Conservation (phyloP, 2,888 invertebrate species). For the Subacronicta megacephala region DNA sequence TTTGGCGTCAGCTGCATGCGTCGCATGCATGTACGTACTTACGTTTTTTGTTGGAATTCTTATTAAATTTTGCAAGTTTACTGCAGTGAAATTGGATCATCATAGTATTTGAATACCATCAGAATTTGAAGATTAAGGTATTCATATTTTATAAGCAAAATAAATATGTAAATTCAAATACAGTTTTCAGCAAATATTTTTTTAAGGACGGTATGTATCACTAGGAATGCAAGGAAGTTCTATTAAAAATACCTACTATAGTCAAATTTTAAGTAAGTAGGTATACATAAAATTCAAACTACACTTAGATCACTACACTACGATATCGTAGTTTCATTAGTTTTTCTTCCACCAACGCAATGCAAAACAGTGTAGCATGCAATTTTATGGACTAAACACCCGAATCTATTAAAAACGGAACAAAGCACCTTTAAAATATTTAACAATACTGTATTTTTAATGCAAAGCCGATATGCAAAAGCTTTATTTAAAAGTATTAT, state of each 20-base stretch:
- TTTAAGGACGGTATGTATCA: too few species aligned
- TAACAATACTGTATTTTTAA: slow-evolving; percentile 33
- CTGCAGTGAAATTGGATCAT: slow-evolving; percentile 38
- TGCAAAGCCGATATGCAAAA: slow-evolving; percentile 20
- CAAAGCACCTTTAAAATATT: slow-evolving; percentile 15
- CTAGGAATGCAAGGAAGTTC: too few species aligned
- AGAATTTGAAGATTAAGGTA: slow-evolving; percentile 10
- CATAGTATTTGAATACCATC: slow-evolving; percentile 31
- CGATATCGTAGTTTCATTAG: slow-evolving; percentile 21
- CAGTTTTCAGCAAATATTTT: too few species aligned
- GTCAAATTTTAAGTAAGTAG: too few species aligned
- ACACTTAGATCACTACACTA: not conserved
- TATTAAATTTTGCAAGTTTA: slow-evolving; percentile 62
- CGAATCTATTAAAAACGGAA: slow-evolving; percentile 36
- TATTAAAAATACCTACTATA: too few species aligned
- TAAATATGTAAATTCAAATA: too few species aligned
- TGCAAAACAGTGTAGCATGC: slow-evolving; percentile 32
- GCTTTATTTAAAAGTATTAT: slow-evolving; percentile 29
- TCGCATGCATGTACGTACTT: slow-evolving; percentile 73
- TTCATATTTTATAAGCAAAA: not conserved
- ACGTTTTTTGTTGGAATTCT: slow-evolving; percentile 66
- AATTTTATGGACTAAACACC: slow-evolving; percentile 29
- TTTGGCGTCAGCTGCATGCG: slow-evolving; percentile 88
- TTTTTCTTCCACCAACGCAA: slow-evolving; percentile 22
- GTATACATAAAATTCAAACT: too few species aligned